Evolutionary conservation across 1,140 invertebrate species (phyloP).

Genomic region (Eulimnadia texana): DNA sequence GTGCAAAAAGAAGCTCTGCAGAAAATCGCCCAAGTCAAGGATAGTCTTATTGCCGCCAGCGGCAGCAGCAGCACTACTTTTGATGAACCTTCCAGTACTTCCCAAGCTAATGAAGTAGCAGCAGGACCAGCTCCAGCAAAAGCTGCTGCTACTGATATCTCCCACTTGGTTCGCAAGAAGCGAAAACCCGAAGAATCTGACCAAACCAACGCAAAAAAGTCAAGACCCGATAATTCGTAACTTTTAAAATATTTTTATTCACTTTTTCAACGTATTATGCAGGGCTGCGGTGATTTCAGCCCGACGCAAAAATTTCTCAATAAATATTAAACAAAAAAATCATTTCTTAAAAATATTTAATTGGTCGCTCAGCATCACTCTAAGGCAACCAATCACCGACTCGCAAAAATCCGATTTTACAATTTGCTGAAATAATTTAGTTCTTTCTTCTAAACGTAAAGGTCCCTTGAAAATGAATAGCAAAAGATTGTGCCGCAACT

Average conservation of each 20-base stretch:
- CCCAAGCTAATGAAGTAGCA: slow-evolving; percentile 23
- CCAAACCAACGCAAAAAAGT: neutral
- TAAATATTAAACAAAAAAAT: no score
- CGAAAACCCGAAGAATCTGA: slow-evolving; percentile 9
- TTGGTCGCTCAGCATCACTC: neutral
- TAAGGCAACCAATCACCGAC: neutral
- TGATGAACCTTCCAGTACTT: slow-evolving; percentile 22
- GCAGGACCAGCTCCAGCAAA: slow-evolving; percentile 21
- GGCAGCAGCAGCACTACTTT: slow-evolving; percentile 14
- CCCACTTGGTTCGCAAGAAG: slow-evolving; percentile 55
- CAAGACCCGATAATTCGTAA: neutral
- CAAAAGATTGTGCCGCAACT: neutral
- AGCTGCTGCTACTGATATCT: slow-evolving; percentile 48
- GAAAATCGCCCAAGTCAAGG: slow-evolving; percentile 18
- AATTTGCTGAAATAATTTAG: neutral
- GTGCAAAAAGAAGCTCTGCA: slow-evolving; percentile 45
- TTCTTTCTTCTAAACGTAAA: neutral
- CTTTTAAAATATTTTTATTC: no score
- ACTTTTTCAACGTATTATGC: no score
- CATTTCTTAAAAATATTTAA: no score
- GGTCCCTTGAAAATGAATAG: neutral
- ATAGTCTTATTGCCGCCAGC: neutral
- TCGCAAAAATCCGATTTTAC: neutral
- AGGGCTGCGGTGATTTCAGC: no score
- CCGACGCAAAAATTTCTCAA: no score